Evolutionary conservation across 2,888 invertebrate genomes (phyloP).

Genomic region (Cataglyphis cursor): DNA sequence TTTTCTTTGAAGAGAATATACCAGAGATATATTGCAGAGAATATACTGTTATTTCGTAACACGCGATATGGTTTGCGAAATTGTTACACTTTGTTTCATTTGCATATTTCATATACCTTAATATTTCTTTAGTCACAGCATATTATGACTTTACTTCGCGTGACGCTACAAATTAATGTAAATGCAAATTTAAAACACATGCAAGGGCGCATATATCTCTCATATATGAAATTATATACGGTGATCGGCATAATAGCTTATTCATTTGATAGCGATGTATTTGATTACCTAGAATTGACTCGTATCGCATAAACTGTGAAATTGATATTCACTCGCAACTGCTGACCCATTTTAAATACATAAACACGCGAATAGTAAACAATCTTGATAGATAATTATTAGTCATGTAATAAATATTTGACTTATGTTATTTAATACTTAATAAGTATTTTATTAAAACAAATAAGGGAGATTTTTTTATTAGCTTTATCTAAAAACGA

Average conservation of each 20-base stretch:
- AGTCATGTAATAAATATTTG: neutral
- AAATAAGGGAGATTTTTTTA: neutral
- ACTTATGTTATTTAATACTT: neutral
- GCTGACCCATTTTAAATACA: neutral
- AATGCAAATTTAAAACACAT: slow-evolving; percentile 24
- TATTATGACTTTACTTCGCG: slow-evolving; percentile 34
- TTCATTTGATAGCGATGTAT: slow-evolving; percentile 1
- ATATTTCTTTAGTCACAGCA: slow-evolving; percentile 6
- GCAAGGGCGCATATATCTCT: neutral
- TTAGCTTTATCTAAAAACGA: neutral
- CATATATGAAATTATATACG: neutral
- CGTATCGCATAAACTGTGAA: neutral
- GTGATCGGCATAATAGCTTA: slow-evolving; percentile 1
- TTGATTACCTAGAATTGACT: neutral
- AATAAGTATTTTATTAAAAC: neutral
- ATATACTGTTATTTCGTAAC: slow-evolving; percentile 41
- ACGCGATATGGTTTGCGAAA: slow-evolving; percentile 34
- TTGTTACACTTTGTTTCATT: slow-evolving; percentile 32
- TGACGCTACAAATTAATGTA: slow-evolving; percentile 39
- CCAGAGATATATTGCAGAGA: neutral
- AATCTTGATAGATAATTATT: neutral
- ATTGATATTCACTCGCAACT: neutral
- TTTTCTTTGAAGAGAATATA: neutral
- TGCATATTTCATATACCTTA: slow-evolving; percentile 21
- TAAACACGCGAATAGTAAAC: neutral